phyloP scores from a whole-genome alignment of 2,888 invertebrate species.

The Leptopterna dolabrata region DNA sequence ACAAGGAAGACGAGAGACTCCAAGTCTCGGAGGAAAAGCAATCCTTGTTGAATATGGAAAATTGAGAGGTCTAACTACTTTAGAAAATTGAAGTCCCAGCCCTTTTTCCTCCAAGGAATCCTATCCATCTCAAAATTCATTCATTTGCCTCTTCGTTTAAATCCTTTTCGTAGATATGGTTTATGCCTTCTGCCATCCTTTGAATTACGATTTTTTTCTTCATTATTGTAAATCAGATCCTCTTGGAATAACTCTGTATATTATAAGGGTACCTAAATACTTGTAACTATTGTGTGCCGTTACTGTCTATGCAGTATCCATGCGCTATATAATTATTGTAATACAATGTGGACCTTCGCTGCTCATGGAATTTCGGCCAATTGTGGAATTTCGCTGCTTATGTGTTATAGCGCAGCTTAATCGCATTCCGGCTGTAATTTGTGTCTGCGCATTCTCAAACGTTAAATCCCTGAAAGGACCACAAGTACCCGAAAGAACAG shows the following conservation, averaged over 20 bases:
- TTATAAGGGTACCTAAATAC: too few relatives aligned
- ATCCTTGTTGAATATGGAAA: slow-evolving; percentile 26
- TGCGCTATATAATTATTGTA: too few relatives aligned
- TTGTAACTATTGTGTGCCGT: too few relatives aligned
- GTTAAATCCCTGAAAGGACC: too few relatives aligned
- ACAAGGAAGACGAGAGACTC: not conserved
- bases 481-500: too few relatives aligned
- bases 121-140: not conserved
- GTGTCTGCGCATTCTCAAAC: too few relatives aligned
- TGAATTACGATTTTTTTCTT: not conserved
- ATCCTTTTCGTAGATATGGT: not conserved
- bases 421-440: too few relatives aligned
- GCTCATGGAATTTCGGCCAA: too few relatives aligned
- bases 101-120: not conserved
- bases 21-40: not conserved
- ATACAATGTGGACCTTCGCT: too few relatives aligned
- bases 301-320: too few relatives aligned
- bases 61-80: slow-evolving; percentile 25
- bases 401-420: too few relatives aligned
- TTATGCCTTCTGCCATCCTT: not conserved
- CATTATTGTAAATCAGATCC: not conserved
- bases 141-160: not conserved
- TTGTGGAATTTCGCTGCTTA: too few relatives aligned
- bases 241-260: not conserved
- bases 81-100: slow-evolving; percentile 1